Evolutionary conservation across 1,140 invertebrate genomes (phyloP), one percentile per base, ranked within the genome.

Genomic region (Cydia pomonella): DNA sequence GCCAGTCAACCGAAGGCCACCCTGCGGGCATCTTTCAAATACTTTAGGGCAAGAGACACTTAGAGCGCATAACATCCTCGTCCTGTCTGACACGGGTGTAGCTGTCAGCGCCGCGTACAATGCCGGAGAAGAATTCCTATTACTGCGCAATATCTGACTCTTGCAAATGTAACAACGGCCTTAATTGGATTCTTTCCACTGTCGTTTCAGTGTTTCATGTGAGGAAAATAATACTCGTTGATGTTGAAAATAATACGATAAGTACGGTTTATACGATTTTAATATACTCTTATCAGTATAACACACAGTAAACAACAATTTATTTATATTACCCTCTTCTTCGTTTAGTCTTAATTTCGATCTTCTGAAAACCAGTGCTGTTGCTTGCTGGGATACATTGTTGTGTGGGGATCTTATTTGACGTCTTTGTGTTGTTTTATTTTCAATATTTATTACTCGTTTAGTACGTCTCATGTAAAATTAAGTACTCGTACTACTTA

Each of bases 51-150:
- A 7, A 44, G 72, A 25, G 41, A 69, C 66, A n/a, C 53, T 18
- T 12, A 23, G n/a, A 59, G 21, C n/a, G n/a, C 53, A 7, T 59
- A 59, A 59, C 53, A 53, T 53, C 50, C 50, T 53, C 50, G 50
- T 53, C n/a, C 16, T 59, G 7, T 12, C 29, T 69, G 64, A 69
- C 27, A 33, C 64, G 64, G 64, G 64, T 69, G n/a, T 66, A 18
- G 33, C 64, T 69, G 64, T 69, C 64, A 69, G 29, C n/a, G 64
- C 33, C n/a, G 12, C 27, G 63, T 69, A 69, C n/a, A 69, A 69
- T 41, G 29, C 16, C 29, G 64, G 64, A n/a, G 27, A 69, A 69
- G 64, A 69, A 69, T 69, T 69, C 18, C 29, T 33, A 69, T 69
- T 69, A 69, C 29, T 69, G 29, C 64, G 64, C 64, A 33, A 33